Base-by-base conservation (phyloP, 2,113 vertebrate species). In the Melospiza melodia region DNA sequence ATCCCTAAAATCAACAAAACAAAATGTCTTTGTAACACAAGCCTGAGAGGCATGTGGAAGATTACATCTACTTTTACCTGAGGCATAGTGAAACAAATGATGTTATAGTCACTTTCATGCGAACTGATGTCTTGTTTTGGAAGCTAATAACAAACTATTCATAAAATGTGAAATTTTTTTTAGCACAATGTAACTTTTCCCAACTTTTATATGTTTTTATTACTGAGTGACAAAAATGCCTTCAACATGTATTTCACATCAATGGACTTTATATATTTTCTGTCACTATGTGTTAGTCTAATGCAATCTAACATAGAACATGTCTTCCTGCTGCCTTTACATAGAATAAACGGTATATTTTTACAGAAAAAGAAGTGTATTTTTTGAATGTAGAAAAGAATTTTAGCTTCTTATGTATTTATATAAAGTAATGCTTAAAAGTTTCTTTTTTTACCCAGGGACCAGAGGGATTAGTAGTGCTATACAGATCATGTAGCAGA, bases 31-130 rank as follows among this genome's bases (percentile, higher is more conserved):
- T 76, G 25, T 65, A 75, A 72, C 54, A 58, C 39, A 83, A 71
- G n/a, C 28, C 69, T 94, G 62, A n/a, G 22, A 94, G 61, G 30
- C 72, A 57, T 63, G 13, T 77, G 66, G 73, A 74, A 94, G 84
- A 74, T 90, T 94, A 65, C 59, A 82, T 74, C 55, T 91, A 71
- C 57, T 93, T 95, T 94, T 73, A 87, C 55, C 35, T 79, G 62
- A 90, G 54, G 24, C 35, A 78, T 11, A 73, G 44, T 66, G 69
- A 90, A 96, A 96, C 15, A 87, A 90, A 88, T 41, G 28, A 84
- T 67, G 22, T 24, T 74, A 21, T 13, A 77, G 51, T 30, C 41
- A 66, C 62, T 67, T 83, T 67, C 84, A 80, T 65, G 41, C 92
- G 69, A 66, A 92, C 27, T 48, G 72, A 71, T 94, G n/a, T 52